phyloP scores from a whole-genome alignment of 2,888 invertebrate species.

The Philaethria dido region DNA sequence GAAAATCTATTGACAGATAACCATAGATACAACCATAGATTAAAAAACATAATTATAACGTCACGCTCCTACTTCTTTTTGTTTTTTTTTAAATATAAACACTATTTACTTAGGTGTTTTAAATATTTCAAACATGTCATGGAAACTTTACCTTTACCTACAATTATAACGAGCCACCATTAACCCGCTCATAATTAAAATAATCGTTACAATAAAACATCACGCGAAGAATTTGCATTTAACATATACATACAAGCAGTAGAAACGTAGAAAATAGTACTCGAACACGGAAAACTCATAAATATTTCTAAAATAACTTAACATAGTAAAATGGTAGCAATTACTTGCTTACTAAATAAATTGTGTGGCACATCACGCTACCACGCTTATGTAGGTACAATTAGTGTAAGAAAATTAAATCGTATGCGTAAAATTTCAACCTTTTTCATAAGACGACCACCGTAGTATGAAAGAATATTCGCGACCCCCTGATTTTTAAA shows the following conservation, averaged over 20 bases:
- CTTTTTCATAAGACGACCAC: too few relatives aligned
- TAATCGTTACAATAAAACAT: slow-evolving; percentile 14
- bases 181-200: slow-evolving; percentile 25
- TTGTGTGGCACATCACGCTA: slow-evolving; percentile 9
- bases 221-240: slow-evolving; percentile 37
- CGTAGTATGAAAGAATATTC: too few relatives aligned
- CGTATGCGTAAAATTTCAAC: too few relatives aligned
- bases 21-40: too few relatives aligned
- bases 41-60: too few relatives aligned
- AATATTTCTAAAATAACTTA: slow-evolving; percentile 32
- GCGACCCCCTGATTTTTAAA: too few relatives aligned
- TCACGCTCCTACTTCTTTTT: too few relatives aligned
- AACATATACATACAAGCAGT: slow-evolving; percentile 21
- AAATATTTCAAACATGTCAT: background rate
- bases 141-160: background rate
- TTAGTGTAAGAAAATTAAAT: too few relatives aligned
- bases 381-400: background rate
- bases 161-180: slow-evolving; percentile 1
- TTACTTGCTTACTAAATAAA: slow-evolving; percentile 13
- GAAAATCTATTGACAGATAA: too few relatives aligned
- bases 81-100: background rate
- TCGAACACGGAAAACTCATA: slow-evolving; percentile 25
- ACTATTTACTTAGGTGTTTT: background rate
- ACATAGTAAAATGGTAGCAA: slow-evolving; percentile 15
- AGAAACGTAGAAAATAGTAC: slow-evolving; percentile 23